phyloP scores from a whole-genome alignment of 1,140 invertebrate genomes.

The Meloidogyne exigua region DNA sequence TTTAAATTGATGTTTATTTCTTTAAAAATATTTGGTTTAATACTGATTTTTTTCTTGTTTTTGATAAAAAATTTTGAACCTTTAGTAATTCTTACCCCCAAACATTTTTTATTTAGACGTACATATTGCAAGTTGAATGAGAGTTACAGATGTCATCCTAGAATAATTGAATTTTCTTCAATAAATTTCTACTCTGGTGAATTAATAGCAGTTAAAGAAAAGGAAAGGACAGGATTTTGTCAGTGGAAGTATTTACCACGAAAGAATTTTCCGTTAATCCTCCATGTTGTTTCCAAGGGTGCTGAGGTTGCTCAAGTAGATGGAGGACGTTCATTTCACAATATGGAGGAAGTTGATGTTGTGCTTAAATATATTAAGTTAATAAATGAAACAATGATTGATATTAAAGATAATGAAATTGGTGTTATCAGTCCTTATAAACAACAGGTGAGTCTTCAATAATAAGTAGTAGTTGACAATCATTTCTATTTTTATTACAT shows the following conservation, averaged over 20 bases:
- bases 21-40: no score
- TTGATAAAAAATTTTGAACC: no score
- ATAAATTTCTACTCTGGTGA: slow-evolving; percentile 31
- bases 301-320: slow-evolving; percentile 40
- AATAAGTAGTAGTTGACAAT: not conserved
- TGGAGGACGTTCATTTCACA: slow-evolving; percentile 77
- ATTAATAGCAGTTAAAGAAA: slow-evolving; percentile 12
- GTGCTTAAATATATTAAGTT: slow-evolving; percentile 65
- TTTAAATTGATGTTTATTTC: no score
- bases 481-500: no score
- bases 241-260: slow-evolving; percentile 23
- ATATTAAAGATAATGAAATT: slow-evolving; percentile 73
- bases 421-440: slow-evolving; percentile 90
- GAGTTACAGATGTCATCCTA: slow-evolving; percentile 43
- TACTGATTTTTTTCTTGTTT: no score
- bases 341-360: slow-evolving; percentile 76
- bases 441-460: slow-evolving; percentile 70
- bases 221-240: slow-evolving; percentile 23
- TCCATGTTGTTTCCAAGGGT: slow-evolving; percentile 29
- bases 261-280: slow-evolving; percentile 45
- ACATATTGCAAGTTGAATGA: slow-evolving; percentile 30
- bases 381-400: slow-evolving; percentile 69
- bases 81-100: no score
- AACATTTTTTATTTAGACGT: slow-evolving; percentile 25
- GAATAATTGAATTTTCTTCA: slow-evolving; percentile 40